phyloP scores from a whole-genome alignment of 2,113 vertebrate genomes.

The Copsychus sechellarum region DNA sequence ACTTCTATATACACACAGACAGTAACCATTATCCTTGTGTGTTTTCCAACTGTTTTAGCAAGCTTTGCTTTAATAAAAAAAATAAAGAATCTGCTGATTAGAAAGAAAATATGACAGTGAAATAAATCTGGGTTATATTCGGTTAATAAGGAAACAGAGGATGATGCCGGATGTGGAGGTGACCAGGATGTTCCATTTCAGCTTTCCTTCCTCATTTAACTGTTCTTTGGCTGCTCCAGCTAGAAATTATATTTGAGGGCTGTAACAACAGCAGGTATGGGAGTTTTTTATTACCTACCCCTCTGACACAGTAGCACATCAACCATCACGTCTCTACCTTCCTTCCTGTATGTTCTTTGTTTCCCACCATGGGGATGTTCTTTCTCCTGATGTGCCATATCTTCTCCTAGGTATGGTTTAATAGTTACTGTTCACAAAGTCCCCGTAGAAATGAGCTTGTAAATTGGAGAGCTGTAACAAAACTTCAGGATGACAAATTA shows the following conservation, averaged over 20 bases:
- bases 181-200: constrained; percentile 54
- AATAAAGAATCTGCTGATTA: neutral
- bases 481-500: neutral
- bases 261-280: neutral
- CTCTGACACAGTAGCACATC: neutral
- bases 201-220: constrained; percentile 60
- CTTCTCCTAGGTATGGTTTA: neutral
- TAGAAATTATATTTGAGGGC: neutral
- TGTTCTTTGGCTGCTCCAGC: constrained; percentile 18
- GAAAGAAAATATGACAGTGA: constrained; percentile 2
- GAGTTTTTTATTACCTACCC: neutral
- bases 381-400: neutral
- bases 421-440: neutral
- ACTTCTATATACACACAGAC: neutral
- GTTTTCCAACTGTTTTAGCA: neutral
- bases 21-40: neutral
- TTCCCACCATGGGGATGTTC: neutral
- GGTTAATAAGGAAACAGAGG: constrained; percentile 16
- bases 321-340: neutral
- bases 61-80: constrained; percentile 1
- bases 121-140: constrained; percentile 39
- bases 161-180: constrained; percentile 23
- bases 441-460: neutral
- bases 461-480: neutral
- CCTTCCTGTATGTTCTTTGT: neutral